Percentiles rank a stretch among this genome's conserved stretches.
phyloP scores from a whole-genome alignment of 2,888 invertebrate species.

The Leuctra nigra region DNA sequence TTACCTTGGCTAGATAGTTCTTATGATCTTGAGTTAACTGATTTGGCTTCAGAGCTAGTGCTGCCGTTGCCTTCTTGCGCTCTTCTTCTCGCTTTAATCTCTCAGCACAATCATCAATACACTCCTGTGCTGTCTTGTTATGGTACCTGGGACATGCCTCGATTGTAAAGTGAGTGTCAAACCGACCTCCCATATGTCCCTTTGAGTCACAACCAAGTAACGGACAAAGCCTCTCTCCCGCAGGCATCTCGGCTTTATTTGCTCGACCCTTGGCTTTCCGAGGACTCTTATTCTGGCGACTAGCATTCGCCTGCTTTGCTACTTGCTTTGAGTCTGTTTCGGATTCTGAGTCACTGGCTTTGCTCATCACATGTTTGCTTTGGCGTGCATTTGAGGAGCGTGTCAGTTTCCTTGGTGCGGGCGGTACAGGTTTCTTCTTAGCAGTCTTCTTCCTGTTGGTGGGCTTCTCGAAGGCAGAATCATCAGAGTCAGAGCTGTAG shows the following conservation, averaged over 20 bases:
- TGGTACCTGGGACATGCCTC: conserved; percentile 91
- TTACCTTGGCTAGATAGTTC: conserved; percentile 6
- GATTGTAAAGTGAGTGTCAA: conserved; percentile 76
- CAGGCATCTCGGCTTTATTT: conserved; percentile 26
- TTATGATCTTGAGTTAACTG: conserved; percentile 11
- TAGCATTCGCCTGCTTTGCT: background rate
- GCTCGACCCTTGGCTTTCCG: conserved; percentile 25
- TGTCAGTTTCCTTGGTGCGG: conserved; percentile 57
- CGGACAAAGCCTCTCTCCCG: conserved; percentile 70
- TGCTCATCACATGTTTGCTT: conserved; percentile 35
- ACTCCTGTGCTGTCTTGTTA: conserved; percentile 69
- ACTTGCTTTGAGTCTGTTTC: conserved; percentile 30
- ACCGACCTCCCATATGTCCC: conserved; percentile 79
- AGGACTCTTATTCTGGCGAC: conserved; percentile 12
- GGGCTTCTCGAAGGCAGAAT: conserved; percentile 13
- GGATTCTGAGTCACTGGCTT: conserved; percentile 34
- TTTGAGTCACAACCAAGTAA: conserved; percentile 78
- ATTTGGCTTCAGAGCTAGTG: conserved; percentile 25
- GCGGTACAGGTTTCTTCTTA: conserved; percentile 36
- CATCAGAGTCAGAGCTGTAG: conserved; percentile 24
- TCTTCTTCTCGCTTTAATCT: conserved; percentile 52
- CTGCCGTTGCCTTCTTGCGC: conserved; percentile 43
- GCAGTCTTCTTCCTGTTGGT: conserved; percentile 31
- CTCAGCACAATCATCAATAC: conserved; percentile 51
- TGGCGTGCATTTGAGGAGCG: conserved; percentile 58